phyloP scores from a whole-genome alignment of 2,113 vertebrate species.

The Urocynchramus pylzowi region DNA sequence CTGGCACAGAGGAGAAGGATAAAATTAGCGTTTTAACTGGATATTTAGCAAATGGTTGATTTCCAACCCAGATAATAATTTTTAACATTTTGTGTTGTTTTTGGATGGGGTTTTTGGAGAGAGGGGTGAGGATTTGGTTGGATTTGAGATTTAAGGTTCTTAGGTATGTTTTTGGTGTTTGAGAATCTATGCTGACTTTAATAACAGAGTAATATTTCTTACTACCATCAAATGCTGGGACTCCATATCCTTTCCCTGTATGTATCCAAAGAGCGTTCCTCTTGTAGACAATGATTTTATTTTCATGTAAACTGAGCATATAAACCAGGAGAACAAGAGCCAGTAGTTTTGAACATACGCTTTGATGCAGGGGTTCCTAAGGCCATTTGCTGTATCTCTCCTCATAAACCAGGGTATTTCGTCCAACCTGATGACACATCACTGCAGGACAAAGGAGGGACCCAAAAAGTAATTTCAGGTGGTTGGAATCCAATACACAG shows the following conservation, averaged over 20 bases:
- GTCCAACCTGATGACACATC: background rate
- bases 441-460: background rate
- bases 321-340: background rate
- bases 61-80: background rate
- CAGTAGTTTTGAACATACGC: background rate
- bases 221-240: background rate
- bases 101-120: background rate
- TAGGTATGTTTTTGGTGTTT: background rate
- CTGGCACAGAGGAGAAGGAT: background rate
- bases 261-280: background rate
- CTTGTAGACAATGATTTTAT: background rate
- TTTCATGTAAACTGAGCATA: background rate
- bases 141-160: background rate
- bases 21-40: background rate
- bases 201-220: background rate
- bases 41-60: background rate
- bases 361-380: background rate
- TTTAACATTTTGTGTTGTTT: background rate
- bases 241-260: background rate
- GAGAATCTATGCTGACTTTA: background rate
- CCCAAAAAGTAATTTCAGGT: background rate
- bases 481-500: background rate
- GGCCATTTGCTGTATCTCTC: background rate
- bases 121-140: background rate
- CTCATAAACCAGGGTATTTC: background rate